phyloP scores from a whole-genome alignment of 1,140 invertebrate genomes.

The Drosophila azteca region DNA sequence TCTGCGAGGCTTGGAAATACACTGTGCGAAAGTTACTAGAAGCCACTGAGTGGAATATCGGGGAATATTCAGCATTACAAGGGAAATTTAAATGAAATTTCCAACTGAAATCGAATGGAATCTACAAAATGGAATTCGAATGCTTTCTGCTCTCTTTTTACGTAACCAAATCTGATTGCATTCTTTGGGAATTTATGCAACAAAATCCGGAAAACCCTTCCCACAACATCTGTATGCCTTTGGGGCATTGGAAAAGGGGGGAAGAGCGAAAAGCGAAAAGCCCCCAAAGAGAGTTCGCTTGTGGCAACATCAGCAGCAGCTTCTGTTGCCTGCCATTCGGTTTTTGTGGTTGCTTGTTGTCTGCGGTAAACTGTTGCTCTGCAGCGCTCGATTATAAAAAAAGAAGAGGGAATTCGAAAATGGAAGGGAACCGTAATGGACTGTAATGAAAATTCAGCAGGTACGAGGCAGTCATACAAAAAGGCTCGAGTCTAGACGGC shows the following conservation, averaged over 20 bases:
- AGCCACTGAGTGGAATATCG: no score
- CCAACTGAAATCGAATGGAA: no score
- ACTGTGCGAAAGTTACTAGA: no score
- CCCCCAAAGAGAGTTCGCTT: conserved; percentile 30
- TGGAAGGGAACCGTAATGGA: background rate
- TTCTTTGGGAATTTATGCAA: no score
- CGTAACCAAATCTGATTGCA: no score
- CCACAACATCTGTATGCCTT: conserved; percentile 3
- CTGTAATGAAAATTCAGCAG: conserved; percentile 42
- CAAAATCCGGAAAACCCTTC: background rate
- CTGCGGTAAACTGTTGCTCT: conserved; percentile 43
- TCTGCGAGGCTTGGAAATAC: no score
- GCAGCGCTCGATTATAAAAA: conserved; percentile 44
- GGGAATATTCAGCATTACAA: no score
- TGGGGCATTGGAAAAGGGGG: conserved; percentile 30
- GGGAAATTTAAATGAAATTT: no score
- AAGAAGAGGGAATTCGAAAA: conserved; percentile 5
- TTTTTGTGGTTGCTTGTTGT: conserved; percentile 24
- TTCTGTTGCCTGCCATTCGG: conserved; percentile 19
- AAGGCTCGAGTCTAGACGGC: background rate
- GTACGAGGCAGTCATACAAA: conserved; percentile 7
- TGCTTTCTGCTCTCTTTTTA: no score
- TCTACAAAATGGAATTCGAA: no score
- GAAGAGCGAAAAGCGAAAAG: background rate
- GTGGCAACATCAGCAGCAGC: conserved; percentile 39